These are phyloP conservation scores for Prionailurus bengalensis DNA, from an alignment of 2,113 vertebrate species.

Conservation along the genomic window DNA sequence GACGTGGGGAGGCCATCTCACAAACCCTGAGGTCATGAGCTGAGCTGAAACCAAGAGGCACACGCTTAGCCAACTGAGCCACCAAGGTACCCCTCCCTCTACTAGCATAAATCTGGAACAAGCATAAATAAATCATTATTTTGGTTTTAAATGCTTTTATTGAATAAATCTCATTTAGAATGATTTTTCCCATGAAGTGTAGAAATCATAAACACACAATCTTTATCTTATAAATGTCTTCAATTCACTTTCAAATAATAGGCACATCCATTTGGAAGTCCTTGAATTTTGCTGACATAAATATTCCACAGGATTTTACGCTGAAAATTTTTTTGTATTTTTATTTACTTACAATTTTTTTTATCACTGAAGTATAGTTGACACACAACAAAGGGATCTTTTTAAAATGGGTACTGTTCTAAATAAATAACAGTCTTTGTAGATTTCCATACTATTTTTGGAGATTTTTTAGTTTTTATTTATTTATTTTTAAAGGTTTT, in stretches of 20 bases:
- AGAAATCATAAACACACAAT: not conserved
- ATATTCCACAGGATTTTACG: not conserved
- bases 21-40: no score
- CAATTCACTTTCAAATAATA: not conserved
- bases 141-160: not conserved
- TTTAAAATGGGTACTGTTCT: not conserved
- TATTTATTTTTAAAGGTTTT: not conserved
- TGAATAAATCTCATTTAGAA: not conserved
- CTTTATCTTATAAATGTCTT: not conserved
- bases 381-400: not conserved
- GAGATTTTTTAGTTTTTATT: slow-evolving; percentile 29
- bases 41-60: no score
- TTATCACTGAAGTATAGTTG: not conserved
- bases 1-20: no score
- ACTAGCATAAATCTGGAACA: not conserved
- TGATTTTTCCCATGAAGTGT: not conserved
- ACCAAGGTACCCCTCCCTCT: not conserved
- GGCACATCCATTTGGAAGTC: no score
- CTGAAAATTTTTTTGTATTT: not conserved
- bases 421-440: not conserved
- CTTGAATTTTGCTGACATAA: not conserved
- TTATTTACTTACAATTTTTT: slow-evolving; percentile 51
- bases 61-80: no score
- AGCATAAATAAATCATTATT: not conserved
- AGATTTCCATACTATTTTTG: slow-evolving; percentile 42